Evolutionary conservation across 2,797 vertebrate genomes (phyloP), one percentile per base, ranked within the genome.

Genomic region (Periophthalmus magnuspinnatus): DNA sequence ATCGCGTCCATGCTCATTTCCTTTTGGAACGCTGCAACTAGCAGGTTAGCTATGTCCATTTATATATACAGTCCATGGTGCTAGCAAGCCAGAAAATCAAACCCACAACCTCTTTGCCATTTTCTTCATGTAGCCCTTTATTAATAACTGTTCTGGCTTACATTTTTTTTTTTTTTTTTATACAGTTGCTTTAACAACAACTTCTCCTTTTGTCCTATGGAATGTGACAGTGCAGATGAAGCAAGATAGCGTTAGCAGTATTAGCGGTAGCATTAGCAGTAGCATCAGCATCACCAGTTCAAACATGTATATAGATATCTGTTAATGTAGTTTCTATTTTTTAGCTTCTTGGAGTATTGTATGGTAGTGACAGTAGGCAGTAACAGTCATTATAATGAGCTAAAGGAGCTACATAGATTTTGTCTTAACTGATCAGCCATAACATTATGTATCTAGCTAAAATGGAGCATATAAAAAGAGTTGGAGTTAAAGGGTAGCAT

Each of bases 361-460:
- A 64, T 70, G 21, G 72, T 72, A 62, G 48, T 62, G 65, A 79
- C 47, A 66, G 33, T 45, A 60, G 59, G 63, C 72, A 80, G 72
- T 81, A 88, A 84, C 71, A 81, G 74, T 84, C 61, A 19, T 56
- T 77, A 58, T 36, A 57, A 58, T 72, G 75, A 70, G 56, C 33
- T 60, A 60, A 60, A 68, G 24, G 5, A 63, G 60, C 50, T 69
- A 41, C 17, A 21, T 59, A 17, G 69, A 67, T 34, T 70, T 28
- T 16, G 28, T 38, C 60, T 72, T 48, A 64, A 48, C 41, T 4
- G 38, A 64, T 47, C 62, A 48, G 62, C 61, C 61, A 63, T 47
- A 63, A 63, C 61, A 45, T 62, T 63, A 28, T 1, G 41, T 17
- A 6, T 1, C 34, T 1, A 22, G 33, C 13, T 34, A 21, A 38